Conservation (phyloP, 2,113 vertebrate species). For the Melanerpes aurifrons region DNA sequence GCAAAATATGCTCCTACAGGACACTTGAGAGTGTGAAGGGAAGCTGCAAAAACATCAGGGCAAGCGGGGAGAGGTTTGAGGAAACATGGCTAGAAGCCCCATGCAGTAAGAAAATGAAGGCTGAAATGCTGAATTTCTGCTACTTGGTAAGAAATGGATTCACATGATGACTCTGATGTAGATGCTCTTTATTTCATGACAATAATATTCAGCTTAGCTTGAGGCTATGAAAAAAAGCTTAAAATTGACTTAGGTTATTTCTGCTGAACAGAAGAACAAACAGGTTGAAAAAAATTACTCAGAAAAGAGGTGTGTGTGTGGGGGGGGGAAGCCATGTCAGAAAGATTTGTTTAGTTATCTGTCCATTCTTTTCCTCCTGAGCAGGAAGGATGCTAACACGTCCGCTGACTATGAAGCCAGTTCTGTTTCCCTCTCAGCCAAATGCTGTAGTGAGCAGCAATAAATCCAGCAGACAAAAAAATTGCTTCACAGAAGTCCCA, state of each 20-base stretch:
- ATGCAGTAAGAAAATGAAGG: accelerated
- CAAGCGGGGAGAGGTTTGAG: not conserved
- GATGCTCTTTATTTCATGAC: not conserved
- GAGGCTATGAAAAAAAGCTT: not conserved
- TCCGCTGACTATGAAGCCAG: not conserved
- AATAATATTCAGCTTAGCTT: not conserved
- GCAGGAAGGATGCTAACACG: not conserved
- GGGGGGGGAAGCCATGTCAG: too few species aligned
- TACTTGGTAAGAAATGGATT: not conserved
- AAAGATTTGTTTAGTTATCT: not conserved
- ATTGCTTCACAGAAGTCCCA: not conserved
- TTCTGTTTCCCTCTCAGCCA: not conserved
- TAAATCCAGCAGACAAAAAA: not conserved
- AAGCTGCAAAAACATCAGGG: not conserved
- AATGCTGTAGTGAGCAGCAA: not conserved
- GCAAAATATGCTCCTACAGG: not conserved
- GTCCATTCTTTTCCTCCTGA: not conserved
- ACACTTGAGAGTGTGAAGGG: not conserved
- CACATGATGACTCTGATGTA: not conserved
- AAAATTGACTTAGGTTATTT: not conserved
- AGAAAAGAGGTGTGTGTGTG: too few species aligned
- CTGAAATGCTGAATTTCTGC: not conserved
- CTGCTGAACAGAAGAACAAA: not conserved
- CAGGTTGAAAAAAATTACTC: not conserved
- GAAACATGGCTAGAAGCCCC: not conserved